Evolutionary conservation across 2,888 invertebrate genomes (phyloP), one percentile per base, ranked within the genome.

Genomic region (Hipparchia sbordonii): DNA sequence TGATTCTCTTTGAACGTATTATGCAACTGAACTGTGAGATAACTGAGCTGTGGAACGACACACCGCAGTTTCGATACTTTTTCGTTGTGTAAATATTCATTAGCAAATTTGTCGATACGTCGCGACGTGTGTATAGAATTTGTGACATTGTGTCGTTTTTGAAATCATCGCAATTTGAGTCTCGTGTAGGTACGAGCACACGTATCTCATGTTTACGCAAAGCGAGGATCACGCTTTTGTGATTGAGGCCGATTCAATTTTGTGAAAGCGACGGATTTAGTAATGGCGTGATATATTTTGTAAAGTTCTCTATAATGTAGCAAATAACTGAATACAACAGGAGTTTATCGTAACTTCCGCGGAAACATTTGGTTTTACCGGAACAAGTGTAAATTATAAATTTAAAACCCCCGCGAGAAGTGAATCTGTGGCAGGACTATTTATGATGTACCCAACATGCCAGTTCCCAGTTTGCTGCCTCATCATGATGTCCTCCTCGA

Each of bases 21-120:
- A 12, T 5, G 3, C 13, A 13, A 13, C 57, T 23, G 8, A 51
- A 57, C 13, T 67, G 56, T 45, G 9, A 7, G 56, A 46, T 67
- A 0, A 10, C n/a, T 56, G 6, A 56, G 8, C 45, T 39, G 9
- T 9, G 45, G 10, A n/a, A 70, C 61, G 13, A 54, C 54, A 39
- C 45, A 48, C 68, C 48, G 60, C 59, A 48, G 23, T 59, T 46
- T 68, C 68, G 68, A 68, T 68, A 68, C 68, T 57, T 46, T 68
- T 68, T 68, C 48, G n/a, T 60, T 51, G 68, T 59, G 48, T 48
- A 68, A 56, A 68, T 68, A 68, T 68, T 68, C 68, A 68, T 68
- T 68, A 68, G 60, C 68, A 51, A 68, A 48, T 60, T 65, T 33
- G 57, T 67, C 57, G 67, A 67, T 68, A 60, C 60, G 57, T 60